Percentiles rank a stretch among this genome's conserved stretches.
phyloP scores from a whole-genome alignment of 92 coral and sea anemone genomes.

The Diadumene lineata region DNA sequence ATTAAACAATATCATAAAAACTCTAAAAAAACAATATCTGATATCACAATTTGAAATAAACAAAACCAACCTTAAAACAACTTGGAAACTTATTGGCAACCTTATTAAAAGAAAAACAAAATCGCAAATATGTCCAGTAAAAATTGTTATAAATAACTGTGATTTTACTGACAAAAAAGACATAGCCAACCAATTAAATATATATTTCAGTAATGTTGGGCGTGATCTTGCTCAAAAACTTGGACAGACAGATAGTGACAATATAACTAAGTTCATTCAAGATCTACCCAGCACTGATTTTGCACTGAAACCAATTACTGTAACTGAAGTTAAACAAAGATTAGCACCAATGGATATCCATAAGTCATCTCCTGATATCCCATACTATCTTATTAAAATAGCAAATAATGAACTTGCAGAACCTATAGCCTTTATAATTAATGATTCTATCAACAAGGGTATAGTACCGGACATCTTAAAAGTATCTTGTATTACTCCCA shows the following conservation, averaged over 20 bases:
- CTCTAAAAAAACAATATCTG: neutral
- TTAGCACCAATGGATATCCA: conserved; percentile 28
- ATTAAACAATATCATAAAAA: neutral
- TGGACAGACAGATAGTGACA: neutral
- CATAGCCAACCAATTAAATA: conserved; percentile 58
- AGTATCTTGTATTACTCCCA: conserved; percentile 53
- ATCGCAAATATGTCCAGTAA: conserved; percentile 41
- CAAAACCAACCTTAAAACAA: conserved; percentile 48
- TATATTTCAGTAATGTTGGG: conserved; percentile 50
- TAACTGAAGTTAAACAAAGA: conserved; percentile 34
- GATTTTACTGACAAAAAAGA: conserved; percentile 36
- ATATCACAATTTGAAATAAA: conserved; percentile 36
- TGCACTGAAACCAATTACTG: conserved; percentile 42
- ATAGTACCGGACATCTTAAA: conserved; percentile 56
- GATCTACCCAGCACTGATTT: conserved; percentile 45
- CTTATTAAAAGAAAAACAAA: conserved; percentile 58
- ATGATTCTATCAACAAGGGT: conserved; percentile 57
- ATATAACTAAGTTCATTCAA: conserved; percentile 27
- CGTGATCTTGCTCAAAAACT: neutral
- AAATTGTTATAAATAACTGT: conserved; percentile 30
- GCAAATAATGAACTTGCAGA: conserved; percentile 35
- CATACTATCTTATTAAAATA: conserved; percentile 26
- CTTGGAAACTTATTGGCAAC: conserved; percentile 60
- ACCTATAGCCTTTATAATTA: conserved; percentile 49
- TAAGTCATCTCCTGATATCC: conserved; percentile 40